Evolutionary conservation across 2,113 vertebrate genomes (phyloP).

Genomic region (Plecotus auritus): DNA sequence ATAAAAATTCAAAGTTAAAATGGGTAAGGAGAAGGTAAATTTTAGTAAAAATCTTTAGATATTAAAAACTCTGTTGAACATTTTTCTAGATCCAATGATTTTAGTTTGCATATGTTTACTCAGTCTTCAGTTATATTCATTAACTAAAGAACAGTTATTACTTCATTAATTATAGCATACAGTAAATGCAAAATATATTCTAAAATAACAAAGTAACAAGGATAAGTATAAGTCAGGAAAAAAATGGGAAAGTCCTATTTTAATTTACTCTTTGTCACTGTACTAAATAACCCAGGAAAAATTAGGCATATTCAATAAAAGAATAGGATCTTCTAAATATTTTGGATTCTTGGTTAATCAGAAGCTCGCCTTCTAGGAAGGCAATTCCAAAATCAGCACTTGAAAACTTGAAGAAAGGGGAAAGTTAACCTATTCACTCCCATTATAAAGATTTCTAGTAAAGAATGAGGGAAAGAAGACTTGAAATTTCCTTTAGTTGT

Average conservation of each 20-base stretch:
- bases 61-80: neutral
- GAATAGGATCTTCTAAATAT: neutral
- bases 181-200: neutral
- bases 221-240: neutral
- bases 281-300: neutral
- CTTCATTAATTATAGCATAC: neutral
- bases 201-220: neutral
- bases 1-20: neutral
- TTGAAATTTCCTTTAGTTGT: neutral
- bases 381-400: neutral
- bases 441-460: slow-evolving; percentile 13
- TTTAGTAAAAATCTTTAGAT: neutral
- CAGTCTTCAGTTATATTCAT: slow-evolving; percentile 7
- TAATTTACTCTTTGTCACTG: neutral
- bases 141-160: neutral
- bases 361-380: neutral
- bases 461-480: neutral
- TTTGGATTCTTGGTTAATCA: neutral
- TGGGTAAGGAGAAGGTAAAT: neutral
- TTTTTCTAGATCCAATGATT: neutral
- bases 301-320: neutral
- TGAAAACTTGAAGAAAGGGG: slow-evolving; percentile 18
- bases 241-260: neutral
- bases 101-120: neutral
- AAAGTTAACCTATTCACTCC: neutral